Conservation (phyloP, 2,888 invertebrate species). For the Tenthredo livida region DNA sequence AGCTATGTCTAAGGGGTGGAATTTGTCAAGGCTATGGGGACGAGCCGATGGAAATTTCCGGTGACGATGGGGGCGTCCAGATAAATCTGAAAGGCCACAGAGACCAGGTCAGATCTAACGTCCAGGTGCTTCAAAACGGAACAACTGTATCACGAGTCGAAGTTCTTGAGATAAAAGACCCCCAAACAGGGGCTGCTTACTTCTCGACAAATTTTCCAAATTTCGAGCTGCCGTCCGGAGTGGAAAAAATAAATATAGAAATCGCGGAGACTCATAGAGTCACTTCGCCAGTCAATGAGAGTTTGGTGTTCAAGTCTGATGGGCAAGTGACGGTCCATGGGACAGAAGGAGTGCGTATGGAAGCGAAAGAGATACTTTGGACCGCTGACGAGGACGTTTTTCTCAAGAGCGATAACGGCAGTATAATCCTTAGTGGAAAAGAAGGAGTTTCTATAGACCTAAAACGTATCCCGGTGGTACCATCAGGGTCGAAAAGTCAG, state of each 20-base stretch:
- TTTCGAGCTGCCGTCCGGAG: conserved; percentile 85
- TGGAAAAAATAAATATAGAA: conserved; percentile 84
- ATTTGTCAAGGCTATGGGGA: conserved; percentile 76
- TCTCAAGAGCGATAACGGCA: conserved; percentile 88
- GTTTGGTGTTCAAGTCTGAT: conserved; percentile 85
- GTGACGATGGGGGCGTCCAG: conserved; percentile 74
- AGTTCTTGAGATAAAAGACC: conserved; percentile 85
- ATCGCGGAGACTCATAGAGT: conserved; percentile 86
- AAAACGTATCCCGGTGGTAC: conserved; percentile 85
- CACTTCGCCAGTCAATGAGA: conserved; percentile 86
- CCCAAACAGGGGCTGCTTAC: conserved; percentile 82
- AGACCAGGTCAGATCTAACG: conserved; percentile 65
- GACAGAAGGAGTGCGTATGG: conserved; percentile 88
- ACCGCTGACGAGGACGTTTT: conserved; percentile 89
- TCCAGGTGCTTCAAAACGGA: conserved; percentile 82
- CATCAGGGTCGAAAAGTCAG: conserved; percentile 74
- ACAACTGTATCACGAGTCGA: conserved; percentile 86
- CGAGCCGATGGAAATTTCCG: conserved; percentile 76
- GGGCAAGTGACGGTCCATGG: conserved; percentile 86
- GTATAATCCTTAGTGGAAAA: conserved; percentile 85
- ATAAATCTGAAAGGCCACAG: conserved; percentile 72
- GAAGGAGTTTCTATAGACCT: conserved; percentile 87
- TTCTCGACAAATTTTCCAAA: conserved; percentile 89
- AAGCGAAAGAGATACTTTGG: conserved; percentile 86
- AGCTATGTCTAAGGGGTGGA: conserved; percentile 75